Base-by-base conservation (phyloP, 2,888 invertebrate genomes). In the Spialia ferax region DNA sequence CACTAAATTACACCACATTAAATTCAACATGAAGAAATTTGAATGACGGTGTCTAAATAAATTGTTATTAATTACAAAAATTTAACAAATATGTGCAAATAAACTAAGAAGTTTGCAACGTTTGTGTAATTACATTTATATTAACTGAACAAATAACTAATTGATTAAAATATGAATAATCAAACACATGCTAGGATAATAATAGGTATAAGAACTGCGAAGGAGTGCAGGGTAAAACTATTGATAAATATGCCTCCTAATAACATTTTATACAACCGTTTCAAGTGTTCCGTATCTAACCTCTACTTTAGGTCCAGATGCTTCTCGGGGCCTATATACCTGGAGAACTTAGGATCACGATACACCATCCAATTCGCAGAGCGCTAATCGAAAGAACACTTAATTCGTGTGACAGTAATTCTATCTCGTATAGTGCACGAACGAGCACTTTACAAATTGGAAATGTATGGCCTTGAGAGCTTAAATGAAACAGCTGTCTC, bases 1-100 rank as follows among this genome's bases (percentile, higher is more conserved):
- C 94, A 91, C 94, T 94, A 94, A 92, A 92, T 93, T 91, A 93
- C 93, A 91, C 91, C 87, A 86, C 86, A 88, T 86, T 85, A 84
- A 88, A 90, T 90, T 88, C 84, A 92, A 92, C 88, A 87, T 80
- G 86, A 85, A 85, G 83, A 85, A 88, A 86, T 86, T 84, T 78
- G 84, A 88, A 91, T 84, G 84, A 84, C 73, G 84, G 86, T 83
- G 86, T 87, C 87, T 92, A 92, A 93, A 91, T 91, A 90, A 93
- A 92, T 89, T 89, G 88, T 89, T 78, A 89, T 89, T 87, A 88
- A 84, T 86, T 89, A 89, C 83, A 89, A 86, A 60, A 91, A 87
- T 88, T 88, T 88, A 93, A 93, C 90, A 91, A 89, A 91, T 88
- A 88, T 89, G 81, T 90, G 93, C 91, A 93, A 93, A 93, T 93